Evolutionary conservation across 2,113 vertebrate species (phyloP).

Genomic region (Syngnathus floridae): DNA sequence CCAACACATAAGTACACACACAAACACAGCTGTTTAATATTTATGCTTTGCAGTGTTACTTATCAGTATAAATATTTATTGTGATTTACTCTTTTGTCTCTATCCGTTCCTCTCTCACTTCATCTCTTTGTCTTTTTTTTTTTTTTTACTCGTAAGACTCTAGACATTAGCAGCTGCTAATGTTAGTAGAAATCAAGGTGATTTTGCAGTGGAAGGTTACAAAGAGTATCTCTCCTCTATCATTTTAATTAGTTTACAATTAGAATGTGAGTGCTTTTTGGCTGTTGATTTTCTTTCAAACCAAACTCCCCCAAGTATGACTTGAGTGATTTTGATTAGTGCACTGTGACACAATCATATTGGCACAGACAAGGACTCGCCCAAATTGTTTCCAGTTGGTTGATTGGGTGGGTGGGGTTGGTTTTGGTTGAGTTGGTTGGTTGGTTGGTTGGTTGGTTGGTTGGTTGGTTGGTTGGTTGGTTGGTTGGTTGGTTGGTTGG

Average conservation of each 20-base stretch:
- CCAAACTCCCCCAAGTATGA: no score
- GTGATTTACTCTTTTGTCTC: constrained; percentile 68
- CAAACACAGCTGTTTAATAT: constrained; percentile 59
- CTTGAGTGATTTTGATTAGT: no score
- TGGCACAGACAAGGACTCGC: no score
- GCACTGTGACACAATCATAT: no score
- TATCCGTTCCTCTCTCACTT: constrained; percentile 36
- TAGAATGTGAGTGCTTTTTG: constrained; percentile 62
- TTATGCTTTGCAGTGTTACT: constrained; percentile 63
- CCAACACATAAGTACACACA: constrained; percentile 27
- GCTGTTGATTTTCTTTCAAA: constrained; percentile 31
- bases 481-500: no score
- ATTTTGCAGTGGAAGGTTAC: constrained; percentile 38
- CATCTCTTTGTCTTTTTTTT: constrained; percentile 25
- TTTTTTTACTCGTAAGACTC: constrained; percentile 41
- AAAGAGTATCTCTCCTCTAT: constrained; percentile 35
- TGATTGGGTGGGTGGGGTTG: no score
- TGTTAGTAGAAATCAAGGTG: constrained; percentile 57
- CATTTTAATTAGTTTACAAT: constrained; percentile 46
- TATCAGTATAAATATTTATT: constrained; percentile 76
- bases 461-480: no score
- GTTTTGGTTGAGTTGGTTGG: background rate
- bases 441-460: background rate
- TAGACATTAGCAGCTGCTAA: constrained; percentile 41
- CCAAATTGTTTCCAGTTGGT: no score